Evolutionary conservation across 2,797 vertebrate genomes (phyloP).

Genomic region (Mormyrus hasselquistii): DNA sequence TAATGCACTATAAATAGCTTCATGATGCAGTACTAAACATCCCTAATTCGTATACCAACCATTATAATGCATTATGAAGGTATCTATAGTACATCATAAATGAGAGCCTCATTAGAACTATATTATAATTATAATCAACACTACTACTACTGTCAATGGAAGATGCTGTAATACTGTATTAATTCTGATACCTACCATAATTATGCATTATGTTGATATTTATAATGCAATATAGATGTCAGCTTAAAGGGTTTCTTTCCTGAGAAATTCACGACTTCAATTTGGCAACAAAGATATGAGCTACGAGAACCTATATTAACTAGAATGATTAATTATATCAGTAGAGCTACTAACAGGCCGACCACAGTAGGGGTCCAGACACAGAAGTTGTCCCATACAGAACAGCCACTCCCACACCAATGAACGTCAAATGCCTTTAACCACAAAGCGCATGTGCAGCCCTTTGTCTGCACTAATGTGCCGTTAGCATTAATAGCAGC

Average conservation of each 20-base stretch:
- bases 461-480: too few relatives aligned
- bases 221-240: not conserved
- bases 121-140: not conserved
- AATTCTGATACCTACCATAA: not conserved
- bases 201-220: not conserved
- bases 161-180: not conserved
- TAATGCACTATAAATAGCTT: not conserved
- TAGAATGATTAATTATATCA: not conserved
- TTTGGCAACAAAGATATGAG: not conserved
- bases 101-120: not conserved
- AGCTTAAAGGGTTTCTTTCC: not conserved
- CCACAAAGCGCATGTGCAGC: too few relatives aligned
- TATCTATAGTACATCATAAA: not conserved
- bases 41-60: not conserved
- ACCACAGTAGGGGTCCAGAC: too few relatives aligned
- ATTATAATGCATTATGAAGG: not conserved
- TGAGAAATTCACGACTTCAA: not conserved
- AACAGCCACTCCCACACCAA: too few relatives aligned
- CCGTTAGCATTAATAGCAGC: too few relatives aligned
- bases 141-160: not conserved
- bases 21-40: not conserved
- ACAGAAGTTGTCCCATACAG: too few relatives aligned
- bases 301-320: constrained; percentile 3
- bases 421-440: too few relatives aligned
- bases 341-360: too few relatives aligned